A percentile compares a stretch with the other conserved stretches of the same genome.
These are phyloP conservation scores for Tipula helvola DNA, from an alignment of 2,888 invertebrate species.

Conservation along the genomic window DNA sequence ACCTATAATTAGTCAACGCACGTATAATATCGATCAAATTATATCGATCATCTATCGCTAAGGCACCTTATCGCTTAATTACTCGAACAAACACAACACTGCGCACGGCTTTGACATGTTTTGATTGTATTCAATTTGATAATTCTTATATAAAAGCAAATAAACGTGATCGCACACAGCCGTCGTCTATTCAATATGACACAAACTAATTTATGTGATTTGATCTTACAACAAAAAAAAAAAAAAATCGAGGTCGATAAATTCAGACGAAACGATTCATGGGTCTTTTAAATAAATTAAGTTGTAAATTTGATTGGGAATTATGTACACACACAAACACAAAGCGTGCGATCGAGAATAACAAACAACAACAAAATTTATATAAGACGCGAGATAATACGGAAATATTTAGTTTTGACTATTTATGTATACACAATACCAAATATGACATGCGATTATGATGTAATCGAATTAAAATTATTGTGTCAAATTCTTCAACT, in stretches of 20 bases:
- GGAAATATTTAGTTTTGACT: background rate
- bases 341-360: background rate
- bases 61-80: too few relatives aligned
- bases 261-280: background rate
- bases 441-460: background rate
- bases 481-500: background rate
- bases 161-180: background rate
- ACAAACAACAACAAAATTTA: background rate
- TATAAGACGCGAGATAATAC: background rate
- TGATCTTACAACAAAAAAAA: background rate
- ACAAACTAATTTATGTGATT: background rate
- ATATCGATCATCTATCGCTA: too few relatives aligned
- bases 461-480: background rate
- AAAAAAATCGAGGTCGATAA: background rate
- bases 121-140: background rate
- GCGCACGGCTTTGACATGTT: background rate
- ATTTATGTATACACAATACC: background rate
- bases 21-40: too few relatives aligned
- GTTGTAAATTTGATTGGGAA: background rate
- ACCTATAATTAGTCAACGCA: too few relatives aligned
- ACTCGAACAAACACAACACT: background rate
- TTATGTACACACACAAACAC: background rate
- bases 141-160: background rate
- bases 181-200: background rate
- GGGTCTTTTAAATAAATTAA: background rate